Conservation (phyloP, 2,797 vertebrate species). For the Darevskia mixta region DNA sequence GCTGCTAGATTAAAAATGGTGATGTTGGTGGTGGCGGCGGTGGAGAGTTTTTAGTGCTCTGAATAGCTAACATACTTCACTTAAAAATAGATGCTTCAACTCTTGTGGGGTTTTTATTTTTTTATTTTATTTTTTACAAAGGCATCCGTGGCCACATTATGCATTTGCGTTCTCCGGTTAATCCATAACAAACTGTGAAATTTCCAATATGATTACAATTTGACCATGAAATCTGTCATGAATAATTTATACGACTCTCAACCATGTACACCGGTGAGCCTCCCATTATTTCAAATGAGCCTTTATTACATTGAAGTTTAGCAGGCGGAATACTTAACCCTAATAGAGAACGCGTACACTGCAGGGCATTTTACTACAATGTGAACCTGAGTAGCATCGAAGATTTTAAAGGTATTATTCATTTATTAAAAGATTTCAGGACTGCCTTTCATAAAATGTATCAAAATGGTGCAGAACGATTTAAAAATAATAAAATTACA, state of each 20-base stretch:
- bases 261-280: slow-evolving; percentile 10
- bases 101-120: too few species aligned
- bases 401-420: not conserved
- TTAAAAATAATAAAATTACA: too few species aligned
- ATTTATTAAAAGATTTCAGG: too few species aligned
- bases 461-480: not conserved
- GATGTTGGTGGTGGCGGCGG: not conserved
- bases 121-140: not conserved
- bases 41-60: not conserved
- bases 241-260: slow-evolving; percentile 48
- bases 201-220: slow-evolving; percentile 49
- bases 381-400: not conserved
- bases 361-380: not conserved
- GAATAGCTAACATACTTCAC: slow-evolving; percentile 19
- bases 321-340: not conserved
- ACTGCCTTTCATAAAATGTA: too few species aligned
- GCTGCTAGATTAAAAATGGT: slow-evolving; percentile 24
- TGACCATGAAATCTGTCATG: slow-evolving; percentile 36
- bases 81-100: not conserved
- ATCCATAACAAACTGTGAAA: slow-evolving; percentile 41
- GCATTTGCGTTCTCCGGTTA: slow-evolving; percentile 44
- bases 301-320: slow-evolving; percentile 4
- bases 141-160: slow-evolving; percentile 5
- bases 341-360: not conserved
- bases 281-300: slow-evolving; percentile 35